Evolutionary conservation across 2,797 vertebrate species (phyloP).

Genomic region (Rhynchotus rufescens): DNA sequence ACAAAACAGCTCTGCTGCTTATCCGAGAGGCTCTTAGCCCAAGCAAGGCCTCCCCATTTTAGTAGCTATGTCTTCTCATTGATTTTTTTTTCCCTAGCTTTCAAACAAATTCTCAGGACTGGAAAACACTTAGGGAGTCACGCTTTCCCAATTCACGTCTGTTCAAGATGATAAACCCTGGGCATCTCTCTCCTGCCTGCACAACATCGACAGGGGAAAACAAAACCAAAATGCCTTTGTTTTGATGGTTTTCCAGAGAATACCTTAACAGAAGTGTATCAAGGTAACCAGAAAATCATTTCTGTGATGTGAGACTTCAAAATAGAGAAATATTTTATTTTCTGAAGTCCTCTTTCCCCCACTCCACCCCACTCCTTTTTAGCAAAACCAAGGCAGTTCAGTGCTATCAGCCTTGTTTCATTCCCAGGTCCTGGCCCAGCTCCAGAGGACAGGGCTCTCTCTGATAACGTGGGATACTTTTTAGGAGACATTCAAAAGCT

Average conservation of each 20-base stretch:
- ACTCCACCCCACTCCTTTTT: not conserved
- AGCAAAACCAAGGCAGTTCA: not conserved
- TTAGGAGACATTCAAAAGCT: not conserved
- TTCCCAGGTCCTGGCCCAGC: conserved; percentile 32
- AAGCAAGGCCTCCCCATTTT: not conserved
- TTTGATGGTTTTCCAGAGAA: conserved; percentile 38
- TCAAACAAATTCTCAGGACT: not conserved
- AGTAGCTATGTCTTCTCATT: not conserved
- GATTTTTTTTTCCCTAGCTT: not conserved
- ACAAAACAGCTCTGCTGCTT: not conserved
- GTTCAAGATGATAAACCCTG: not conserved
- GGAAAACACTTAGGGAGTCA: not conserved
- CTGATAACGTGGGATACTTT: conserved; percentile 27
- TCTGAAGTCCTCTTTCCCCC: not conserved
- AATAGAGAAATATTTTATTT: conserved; percentile 22
- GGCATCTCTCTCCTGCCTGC: not conserved
- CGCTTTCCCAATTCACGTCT: not conserved
- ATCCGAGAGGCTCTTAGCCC: not conserved
- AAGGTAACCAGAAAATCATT: not conserved
- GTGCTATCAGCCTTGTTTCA: conserved; percentile 47
- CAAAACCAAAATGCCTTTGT: not conserved
- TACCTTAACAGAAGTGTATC: not conserved
- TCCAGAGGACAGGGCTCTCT: not conserved
- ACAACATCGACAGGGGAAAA: not conserved
- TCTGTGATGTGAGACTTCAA: conserved; percentile 44